Conservation (phyloP, 2,888 invertebrate genomes). For the Quadriops clusia region DNA sequence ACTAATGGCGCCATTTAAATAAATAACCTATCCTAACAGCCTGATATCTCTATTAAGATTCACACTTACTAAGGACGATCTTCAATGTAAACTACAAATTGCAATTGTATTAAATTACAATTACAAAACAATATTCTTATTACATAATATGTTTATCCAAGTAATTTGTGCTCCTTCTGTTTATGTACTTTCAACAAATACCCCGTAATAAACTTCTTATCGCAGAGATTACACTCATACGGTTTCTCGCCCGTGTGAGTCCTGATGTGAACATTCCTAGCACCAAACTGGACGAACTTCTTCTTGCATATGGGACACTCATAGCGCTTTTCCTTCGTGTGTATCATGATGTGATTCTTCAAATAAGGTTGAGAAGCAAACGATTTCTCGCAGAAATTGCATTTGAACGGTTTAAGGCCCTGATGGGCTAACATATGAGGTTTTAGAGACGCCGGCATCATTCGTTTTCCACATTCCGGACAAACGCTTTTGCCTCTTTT, state of each 20-base stretch:
- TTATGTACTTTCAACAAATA: neutral
- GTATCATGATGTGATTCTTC: slow-evolving; percentile 8
- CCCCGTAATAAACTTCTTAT: slow-evolving; percentile 13
- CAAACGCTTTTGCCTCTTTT: neutral
- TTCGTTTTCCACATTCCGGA: too few relatives aligned
- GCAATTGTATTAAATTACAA: too few relatives aligned
- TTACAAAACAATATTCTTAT: too few relatives aligned
- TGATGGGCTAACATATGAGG: neutral
- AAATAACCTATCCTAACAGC: too few relatives aligned
- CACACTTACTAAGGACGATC: too few relatives aligned
- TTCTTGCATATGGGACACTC: slow-evolving; percentile 10
- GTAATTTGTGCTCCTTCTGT: slow-evolving; percentile 1
- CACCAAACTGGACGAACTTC: slow-evolving; percentile 5
- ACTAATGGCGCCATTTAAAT: too few relatives aligned
- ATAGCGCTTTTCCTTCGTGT: neutral
- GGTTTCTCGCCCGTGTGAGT: slow-evolving; percentile 25
- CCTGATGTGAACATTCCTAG: neutral
- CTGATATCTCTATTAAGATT: too few relatives aligned
- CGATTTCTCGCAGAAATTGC: slow-evolving; percentile 15
- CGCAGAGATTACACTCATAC: slow-evolving; percentile 23
- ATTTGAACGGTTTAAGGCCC: slow-evolving; percentile 15
- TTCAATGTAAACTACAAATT: too few relatives aligned
- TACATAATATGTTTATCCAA: too few relatives aligned
- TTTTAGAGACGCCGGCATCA: slow-evolving; percentile 16
- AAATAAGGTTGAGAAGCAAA: slow-evolving; percentile 10